phyloP scores from a whole-genome alignment of 2,888 invertebrate species.

The Monochamus alternatus region DNA sequence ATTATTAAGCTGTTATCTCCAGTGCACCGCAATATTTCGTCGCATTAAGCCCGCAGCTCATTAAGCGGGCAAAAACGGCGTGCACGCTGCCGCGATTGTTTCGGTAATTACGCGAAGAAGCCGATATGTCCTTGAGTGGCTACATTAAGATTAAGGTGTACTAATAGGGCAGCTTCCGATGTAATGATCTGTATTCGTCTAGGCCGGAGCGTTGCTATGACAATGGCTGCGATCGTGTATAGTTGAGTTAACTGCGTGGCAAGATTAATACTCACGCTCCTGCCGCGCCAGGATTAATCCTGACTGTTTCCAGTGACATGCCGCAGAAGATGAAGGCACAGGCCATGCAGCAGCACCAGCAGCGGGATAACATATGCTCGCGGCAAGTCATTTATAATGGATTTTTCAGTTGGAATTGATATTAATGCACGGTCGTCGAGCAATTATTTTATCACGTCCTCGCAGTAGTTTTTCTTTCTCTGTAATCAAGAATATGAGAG shows the following conservation, averaged over 20 bases:
- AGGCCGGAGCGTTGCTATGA: constrained; percentile 27
- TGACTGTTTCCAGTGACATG: constrained; percentile 36
- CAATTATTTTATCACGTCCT: no score
- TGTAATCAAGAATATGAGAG: no score
- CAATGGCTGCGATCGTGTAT: constrained; percentile 33
- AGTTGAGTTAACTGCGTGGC: constrained; percentile 38
- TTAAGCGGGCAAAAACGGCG: not conserved
- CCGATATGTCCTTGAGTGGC: not conserved
- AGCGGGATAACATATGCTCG: constrained; percentile 17
- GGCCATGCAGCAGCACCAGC: not conserved
- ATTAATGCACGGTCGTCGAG: no score
- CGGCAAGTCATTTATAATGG: constrained; percentile 11
- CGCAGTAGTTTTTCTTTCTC: no score
- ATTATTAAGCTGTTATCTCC: not conserved
- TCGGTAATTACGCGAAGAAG: not conserved
- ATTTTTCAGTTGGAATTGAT: constrained; percentile 2
- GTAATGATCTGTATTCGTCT: constrained; percentile 14
- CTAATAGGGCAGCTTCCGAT: constrained; percentile 16
- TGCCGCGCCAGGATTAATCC: constrained; percentile 37
- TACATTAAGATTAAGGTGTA: constrained; percentile 20
- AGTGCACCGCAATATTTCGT: constrained; percentile 2
- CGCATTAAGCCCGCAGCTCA: constrained; percentile 13
- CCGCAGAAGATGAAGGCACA: constrained; percentile 34
- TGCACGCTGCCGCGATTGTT: not conserved
- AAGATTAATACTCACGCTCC: constrained; percentile 39